Percentiles rank a stretch among this genome's conserved stretches.
Evolutionary conservation across 35 echinoderm and acorn worm genomes (phyloP).

Genomic region (Apostichopus japonicus): DNA sequence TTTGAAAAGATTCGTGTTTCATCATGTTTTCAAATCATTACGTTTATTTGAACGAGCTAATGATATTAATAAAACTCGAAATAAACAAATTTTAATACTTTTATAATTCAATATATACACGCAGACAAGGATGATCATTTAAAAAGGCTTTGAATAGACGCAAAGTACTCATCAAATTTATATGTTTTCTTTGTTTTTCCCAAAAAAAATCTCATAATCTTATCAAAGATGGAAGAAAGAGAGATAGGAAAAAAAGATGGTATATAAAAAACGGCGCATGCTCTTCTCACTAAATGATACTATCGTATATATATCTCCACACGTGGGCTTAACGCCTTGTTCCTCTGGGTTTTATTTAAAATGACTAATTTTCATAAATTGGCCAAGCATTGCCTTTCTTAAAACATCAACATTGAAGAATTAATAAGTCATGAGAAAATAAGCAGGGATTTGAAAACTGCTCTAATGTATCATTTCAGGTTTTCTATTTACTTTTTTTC

Average conservation of each 20-base stretch:
- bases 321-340: not conserved
- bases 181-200: not conserved
- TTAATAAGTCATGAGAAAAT: not conserved
- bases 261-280: not conserved
- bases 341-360: not conserved
- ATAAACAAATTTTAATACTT: not conserved
- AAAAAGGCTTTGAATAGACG: not conserved
- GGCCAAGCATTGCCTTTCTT: not conserved
- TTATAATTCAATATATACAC: not conserved
- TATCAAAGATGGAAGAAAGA: not conserved
- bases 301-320: not conserved
- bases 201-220: not conserved
- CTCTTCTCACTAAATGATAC: not conserved
- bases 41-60: not conserved
- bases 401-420: slow-evolving; percentile 1
- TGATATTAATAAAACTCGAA: not conserved
- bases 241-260: not conserved
- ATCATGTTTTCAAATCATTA: not conserved
- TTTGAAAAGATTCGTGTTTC: not conserved
- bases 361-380: slow-evolving; percentile 2
- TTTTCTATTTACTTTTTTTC: not conserved
- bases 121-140: not conserved
- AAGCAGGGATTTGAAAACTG: not conserved
- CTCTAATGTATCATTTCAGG: not conserved
- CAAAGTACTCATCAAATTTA: not conserved